These are phyloP conservation scores for Drosophila oshimai DNA, from an alignment of 1,140 invertebrate genomes.

Conservation along the genomic window DNA sequence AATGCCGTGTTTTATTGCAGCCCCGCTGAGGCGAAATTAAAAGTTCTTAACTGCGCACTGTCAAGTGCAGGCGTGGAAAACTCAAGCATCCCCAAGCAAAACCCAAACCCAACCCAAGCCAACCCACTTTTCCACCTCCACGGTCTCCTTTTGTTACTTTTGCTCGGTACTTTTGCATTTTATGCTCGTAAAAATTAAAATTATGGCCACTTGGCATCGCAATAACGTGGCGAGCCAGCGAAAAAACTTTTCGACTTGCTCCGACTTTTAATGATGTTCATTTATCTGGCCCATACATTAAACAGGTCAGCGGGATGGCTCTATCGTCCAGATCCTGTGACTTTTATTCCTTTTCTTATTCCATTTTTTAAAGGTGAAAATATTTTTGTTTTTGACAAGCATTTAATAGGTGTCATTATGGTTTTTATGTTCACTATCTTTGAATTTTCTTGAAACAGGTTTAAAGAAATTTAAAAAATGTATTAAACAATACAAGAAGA, in stretches of 20 bases:
- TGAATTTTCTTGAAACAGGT: no score
- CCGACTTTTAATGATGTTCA: constrained; percentile 55
- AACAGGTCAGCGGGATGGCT: constrained; percentile 31
- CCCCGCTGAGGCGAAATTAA: constrained; percentile 32
- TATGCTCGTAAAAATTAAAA: constrained; percentile 73
- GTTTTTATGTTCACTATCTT: no score
- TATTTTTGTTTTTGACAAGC: not conserved
- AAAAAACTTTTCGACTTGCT: constrained; percentile 26
- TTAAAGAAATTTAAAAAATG: no score
- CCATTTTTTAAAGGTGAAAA: constrained; percentile 9
- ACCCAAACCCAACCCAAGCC: not conserved
- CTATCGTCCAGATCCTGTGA: constrained; percentile 12
- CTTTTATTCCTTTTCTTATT: not conserved
- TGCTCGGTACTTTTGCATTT: constrained; percentile 49
- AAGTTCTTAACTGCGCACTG: constrained; percentile 34
- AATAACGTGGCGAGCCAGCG: constrained; percentile 43
- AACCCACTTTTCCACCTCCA: not conserved
- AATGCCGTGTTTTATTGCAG: constrained; percentile 48
- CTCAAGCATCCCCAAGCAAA: constrained; percentile 17
- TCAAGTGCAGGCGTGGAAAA: constrained; percentile 28
- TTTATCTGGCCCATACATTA: constrained; percentile 43
- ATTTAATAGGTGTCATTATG: not conserved
- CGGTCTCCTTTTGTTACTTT: constrained; percentile 4
- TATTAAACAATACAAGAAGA: no score
- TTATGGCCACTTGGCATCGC: constrained; percentile 64